Evolutionary conservation across 2,888 invertebrate genomes (phyloP).

Genomic region (Cantharis rufa): DNA sequence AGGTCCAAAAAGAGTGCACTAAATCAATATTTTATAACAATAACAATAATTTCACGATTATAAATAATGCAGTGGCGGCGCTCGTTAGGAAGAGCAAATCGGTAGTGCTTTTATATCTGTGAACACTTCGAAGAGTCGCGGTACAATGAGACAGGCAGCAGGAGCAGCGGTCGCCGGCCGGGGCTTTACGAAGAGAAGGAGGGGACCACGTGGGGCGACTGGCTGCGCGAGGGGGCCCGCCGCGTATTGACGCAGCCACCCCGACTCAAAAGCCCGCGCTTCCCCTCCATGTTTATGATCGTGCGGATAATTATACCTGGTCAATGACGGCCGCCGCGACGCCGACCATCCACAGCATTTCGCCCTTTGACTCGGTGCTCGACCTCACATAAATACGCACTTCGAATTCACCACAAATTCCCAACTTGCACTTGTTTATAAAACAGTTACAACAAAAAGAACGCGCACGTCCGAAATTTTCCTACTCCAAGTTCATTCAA

Average conservation of each 20-base stretch:
- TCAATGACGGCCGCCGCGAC: constrained; percentile 43
- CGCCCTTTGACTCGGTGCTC: constrained; percentile 36
- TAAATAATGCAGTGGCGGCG: constrained; percentile 30
- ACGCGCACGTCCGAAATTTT: not conserved
- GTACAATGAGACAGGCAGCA: constrained; percentile 43
- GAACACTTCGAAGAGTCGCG: constrained; percentile 39
- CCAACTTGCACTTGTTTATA: constrained; percentile 11
- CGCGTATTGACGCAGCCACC: constrained; percentile 43
- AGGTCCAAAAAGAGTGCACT: constrained; percentile 26
- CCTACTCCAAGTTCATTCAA: not conserved
- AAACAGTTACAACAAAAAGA: not conserved
- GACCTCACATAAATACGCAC: constrained; percentile 30
- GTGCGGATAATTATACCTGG: constrained; percentile 46
- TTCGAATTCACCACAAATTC: constrained; percentile 12
- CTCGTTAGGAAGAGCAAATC: constrained; percentile 26
- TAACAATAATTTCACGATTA: constrained; percentile 21
- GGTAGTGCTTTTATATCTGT: constrained; percentile 17
- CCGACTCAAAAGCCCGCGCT: constrained; percentile 31
- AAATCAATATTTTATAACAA: constrained; percentile 11
- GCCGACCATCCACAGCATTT: constrained; percentile 27
- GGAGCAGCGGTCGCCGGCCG: constrained; percentile 41
- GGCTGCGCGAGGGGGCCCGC: constrained; percentile 44
- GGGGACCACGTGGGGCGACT: constrained; percentile 46
- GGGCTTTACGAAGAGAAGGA: constrained; percentile 38
- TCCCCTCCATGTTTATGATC: constrained; percentile 39